Conservation (phyloP, 2,113 vertebrate species). For the Pterocles orientalis region DNA sequence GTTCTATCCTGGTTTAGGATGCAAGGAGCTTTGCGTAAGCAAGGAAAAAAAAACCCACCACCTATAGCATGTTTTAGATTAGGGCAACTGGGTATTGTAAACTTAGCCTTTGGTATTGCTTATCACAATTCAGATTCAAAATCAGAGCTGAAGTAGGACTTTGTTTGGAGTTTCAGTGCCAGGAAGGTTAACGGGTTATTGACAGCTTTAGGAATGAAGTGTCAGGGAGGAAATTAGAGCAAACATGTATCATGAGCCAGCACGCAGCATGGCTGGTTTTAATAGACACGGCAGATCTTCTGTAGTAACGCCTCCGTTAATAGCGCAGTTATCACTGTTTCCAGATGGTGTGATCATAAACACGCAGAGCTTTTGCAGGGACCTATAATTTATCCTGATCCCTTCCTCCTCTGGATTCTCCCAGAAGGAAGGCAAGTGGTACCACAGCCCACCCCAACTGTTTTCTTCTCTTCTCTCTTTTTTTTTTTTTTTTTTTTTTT, state of each 20-base stretch:
- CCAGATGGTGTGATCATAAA: constrained; percentile 40
- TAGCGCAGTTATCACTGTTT: constrained; percentile 34
- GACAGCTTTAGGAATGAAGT: constrained; percentile 54
- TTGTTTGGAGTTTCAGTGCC: background rate
- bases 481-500: background rate
- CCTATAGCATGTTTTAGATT: background rate
- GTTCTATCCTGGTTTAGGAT: background rate
- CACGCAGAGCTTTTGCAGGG: background rate
- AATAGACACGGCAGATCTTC: constrained; percentile 39
- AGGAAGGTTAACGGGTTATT: constrained; percentile 46
- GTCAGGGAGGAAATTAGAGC: constrained; percentile 38
- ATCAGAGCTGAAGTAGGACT: background rate
- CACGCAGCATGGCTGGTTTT: constrained; percentile 52
- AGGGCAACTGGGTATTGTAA: background rate
- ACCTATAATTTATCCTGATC: constrained; percentile 51
- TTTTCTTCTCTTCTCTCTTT: background rate
- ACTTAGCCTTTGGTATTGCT: background rate
- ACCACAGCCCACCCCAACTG: constrained; percentile 10
- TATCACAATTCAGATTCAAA: background rate
- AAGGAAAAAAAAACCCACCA: background rate
- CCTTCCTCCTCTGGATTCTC: constrained; percentile 37
- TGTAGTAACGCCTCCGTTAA: constrained; percentile 41
- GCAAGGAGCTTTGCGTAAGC: background rate
- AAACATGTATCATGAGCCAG: constrained; percentile 15
- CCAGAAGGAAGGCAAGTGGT: constrained; percentile 24